Conservation (phyloP, 2,113 vertebrate species). For the Paramormyrops kingsleyae region DNA sequence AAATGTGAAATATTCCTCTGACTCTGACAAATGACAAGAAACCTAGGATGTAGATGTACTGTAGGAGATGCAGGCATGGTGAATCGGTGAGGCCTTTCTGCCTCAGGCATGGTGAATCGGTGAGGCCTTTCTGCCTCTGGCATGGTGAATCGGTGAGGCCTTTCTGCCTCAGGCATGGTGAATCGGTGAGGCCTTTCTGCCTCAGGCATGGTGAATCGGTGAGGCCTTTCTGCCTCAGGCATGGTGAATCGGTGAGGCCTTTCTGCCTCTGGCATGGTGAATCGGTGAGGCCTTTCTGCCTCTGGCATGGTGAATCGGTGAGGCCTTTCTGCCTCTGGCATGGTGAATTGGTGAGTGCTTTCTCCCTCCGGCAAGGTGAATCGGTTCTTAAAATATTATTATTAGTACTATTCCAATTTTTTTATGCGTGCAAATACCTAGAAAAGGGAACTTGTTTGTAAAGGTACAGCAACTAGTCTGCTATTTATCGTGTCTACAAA, state of each 20-base stretch:
- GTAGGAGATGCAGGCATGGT: background rate
- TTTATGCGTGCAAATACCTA: background rate
- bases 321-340: background rate
- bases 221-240: too few relatives aligned
- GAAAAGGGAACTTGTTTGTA: background rate
- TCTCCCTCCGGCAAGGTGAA: background rate
- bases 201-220: too few relatives aligned
- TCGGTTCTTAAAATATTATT: background rate
- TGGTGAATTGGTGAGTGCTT: background rate
- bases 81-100: too few relatives aligned
- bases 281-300: too few relatives aligned
- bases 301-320: background rate
- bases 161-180: too few relatives aligned
- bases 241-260: too few relatives aligned
- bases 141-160: too few relatives aligned
- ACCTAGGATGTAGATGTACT: background rate
- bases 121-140: too few relatives aligned
- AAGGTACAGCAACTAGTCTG: background rate
- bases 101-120: too few relatives aligned
- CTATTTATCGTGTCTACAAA: background rate
- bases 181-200: too few relatives aligned
- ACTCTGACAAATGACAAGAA: background rate
- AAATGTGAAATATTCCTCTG: background rate
- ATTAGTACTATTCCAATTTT: background rate
- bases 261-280: too few relatives aligned